phyloP scores from a whole-genome alignment of 2,888 invertebrate species.

The Mactromeris polynyma region DNA sequence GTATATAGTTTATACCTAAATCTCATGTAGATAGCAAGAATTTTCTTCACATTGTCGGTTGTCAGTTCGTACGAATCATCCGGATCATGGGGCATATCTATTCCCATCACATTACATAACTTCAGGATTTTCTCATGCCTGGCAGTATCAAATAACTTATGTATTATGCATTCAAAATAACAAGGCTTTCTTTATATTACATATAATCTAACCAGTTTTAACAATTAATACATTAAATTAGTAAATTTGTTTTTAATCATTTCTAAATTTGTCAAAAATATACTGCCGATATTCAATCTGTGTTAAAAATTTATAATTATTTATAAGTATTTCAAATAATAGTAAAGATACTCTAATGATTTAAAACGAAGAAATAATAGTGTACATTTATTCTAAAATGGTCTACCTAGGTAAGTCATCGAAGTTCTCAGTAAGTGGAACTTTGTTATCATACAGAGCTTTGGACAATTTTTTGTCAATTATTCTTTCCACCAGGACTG shows the following conservation, averaged over 20 bases:
- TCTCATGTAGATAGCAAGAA: slow-evolving; percentile 86
- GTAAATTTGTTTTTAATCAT: too few relatives aligned
- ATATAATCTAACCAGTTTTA: too few relatives aligned
- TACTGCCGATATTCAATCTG: too few relatives aligned
- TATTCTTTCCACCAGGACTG: slow-evolving; percentile 75
- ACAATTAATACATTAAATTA: too few relatives aligned
- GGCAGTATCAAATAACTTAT: background rate
- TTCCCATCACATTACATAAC: slow-evolving; percentile 82
- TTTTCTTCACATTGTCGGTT: slow-evolving; percentile 86
- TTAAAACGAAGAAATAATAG: too few relatives aligned
- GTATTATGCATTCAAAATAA: too few relatives aligned
- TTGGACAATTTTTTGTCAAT: slow-evolving; percentile 76
- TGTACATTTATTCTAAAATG: background rate
- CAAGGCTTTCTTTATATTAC: too few relatives aligned
- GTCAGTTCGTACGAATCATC: slow-evolving; percentile 85
- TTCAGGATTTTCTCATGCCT: slow-evolving; percentile 77
- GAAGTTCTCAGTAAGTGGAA: slow-evolving; percentile 82
- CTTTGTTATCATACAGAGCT: slow-evolving; percentile 78
- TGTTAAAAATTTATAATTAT: too few relatives aligned
- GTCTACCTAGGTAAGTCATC: slow-evolving; percentile 80
- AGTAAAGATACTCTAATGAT: too few relatives aligned
- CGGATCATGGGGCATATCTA: slow-evolving; percentile 78
- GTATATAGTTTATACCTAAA: slow-evolving; percentile 82
- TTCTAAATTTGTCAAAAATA: too few relatives aligned
- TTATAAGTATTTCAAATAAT: too few relatives aligned